Evolutionary conservation across 2,888 invertebrate genomes (phyloP), one percentile per base, ranked within the genome.

Genomic region (Cheilosia scutellata): DNA sequence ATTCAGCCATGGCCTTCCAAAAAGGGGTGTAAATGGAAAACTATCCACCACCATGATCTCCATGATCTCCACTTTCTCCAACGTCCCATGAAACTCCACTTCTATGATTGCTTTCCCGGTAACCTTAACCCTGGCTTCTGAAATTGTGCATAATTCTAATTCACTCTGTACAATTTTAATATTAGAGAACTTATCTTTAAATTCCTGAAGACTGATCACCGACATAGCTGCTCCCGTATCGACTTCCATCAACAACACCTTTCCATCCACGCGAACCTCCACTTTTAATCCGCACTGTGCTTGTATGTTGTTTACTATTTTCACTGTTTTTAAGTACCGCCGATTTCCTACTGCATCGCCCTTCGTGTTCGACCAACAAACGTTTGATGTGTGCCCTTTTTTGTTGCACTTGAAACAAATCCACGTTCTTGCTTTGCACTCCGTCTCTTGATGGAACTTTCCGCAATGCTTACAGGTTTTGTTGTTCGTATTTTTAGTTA

Each of bases 1-100:
- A 60, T 84, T 44, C 16, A 84, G 25, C 79, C 71, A 86, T n/a
- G 51, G 33, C 55, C 83, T 65, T 20, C 65, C 87, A 44, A 75
- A 51, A 27, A 79, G 57, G 5, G 74, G 70, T 4, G 25, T 58
- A 51, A 82, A 63, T 11, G 7, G 27, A 11, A 5, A 13, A 62
- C 42, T 62, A 13, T 62, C 44, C 33, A 37, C 20, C 20, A 20
- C 20, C 20, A 20, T 20, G 20, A 20, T 20, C 20, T 20, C 20
- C 20, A 20, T 20, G 20, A 20, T 20, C 20, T 20, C 20, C 20
- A 20, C 20, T 20, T 27, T 16, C 20, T 29, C 29, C 37, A 51
- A 37, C 20, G 2, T 37, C 16, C 49, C 37, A 16, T 37, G 37
- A 33, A 65, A 37, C 37, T 51, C 47, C 65, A 65, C 51, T n/a